A percentile compares a stretch with the other conserved stretches of the same genome.
phyloP scores from a whole-genome alignment of 2,888 invertebrate species.

The Drosophila anomalata region DNA sequence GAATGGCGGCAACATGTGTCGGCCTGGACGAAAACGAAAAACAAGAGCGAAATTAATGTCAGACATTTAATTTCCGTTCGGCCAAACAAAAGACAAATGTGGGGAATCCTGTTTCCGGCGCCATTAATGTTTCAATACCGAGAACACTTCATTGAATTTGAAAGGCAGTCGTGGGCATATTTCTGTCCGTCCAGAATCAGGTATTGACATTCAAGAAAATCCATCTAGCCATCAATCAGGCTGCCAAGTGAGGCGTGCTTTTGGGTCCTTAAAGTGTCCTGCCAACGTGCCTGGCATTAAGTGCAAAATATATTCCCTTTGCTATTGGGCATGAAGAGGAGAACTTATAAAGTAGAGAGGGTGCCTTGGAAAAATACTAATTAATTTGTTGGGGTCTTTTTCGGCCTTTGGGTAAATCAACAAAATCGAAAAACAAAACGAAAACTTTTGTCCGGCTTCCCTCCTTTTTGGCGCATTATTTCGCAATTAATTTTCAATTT shows the following conservation, averaged over 20 bases:
- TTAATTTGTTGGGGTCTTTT: conserved; percentile 52
- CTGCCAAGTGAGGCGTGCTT: conserved; percentile 32
- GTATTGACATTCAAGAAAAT: conserved; percentile 36
- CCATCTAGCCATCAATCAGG: conserved; percentile 53
- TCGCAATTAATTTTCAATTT: conserved; percentile 74
- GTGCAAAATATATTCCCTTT: conserved; percentile 1
- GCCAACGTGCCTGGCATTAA: conserved; percentile 28
- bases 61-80: conserved; percentile 72
- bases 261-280: conserved; percentile 32
- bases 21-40: conserved; percentile 21
- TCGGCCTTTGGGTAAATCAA: conserved; percentile 28
- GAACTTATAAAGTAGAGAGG: not conserved
- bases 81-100: conserved; percentile 15
- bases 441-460: conserved; percentile 18
- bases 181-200: conserved; percentile 37
- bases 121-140: conserved; percentile 25
- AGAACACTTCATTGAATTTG: conserved; percentile 47
- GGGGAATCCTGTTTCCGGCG: conserved; percentile 22
- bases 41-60: conserved; percentile 43
- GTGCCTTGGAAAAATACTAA: conserved; percentile 48
- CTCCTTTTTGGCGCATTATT: conserved; percentile 42
- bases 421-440: conserved; percentile 19
- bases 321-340: too few species aligned
- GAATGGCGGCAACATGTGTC: conserved; percentile 46
- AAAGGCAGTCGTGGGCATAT: conserved; percentile 31